Evolutionary conservation across 2,888 invertebrate genomes (phyloP).

Genomic region (Eupithecia inturbata): DNA sequence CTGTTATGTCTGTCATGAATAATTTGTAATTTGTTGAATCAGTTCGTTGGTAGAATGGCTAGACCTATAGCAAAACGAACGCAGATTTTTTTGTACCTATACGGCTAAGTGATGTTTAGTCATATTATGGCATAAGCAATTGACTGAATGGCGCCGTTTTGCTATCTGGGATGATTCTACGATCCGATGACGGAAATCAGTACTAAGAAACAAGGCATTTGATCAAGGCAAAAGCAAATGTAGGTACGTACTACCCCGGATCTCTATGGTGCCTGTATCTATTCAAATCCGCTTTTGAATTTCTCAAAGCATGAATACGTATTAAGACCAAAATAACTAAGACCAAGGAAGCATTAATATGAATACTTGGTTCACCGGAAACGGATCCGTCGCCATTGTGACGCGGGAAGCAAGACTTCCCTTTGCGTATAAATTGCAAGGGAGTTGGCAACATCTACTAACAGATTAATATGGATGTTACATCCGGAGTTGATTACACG

Average conservation of each 20-base stretch:
- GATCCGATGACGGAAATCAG: too few relatives aligned
- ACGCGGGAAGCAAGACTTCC: conserved; percentile 81
- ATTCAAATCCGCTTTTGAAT: not conserved
- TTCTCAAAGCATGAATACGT: conserved; percentile 25
- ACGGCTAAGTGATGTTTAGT: too few relatives aligned
- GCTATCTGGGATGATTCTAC: too few relatives aligned
- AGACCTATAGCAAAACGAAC: too few relatives aligned
- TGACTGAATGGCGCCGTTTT: too few relatives aligned
- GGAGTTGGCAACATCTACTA: conserved; percentile 62
- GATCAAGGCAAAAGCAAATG: not conserved
- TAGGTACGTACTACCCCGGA: not conserved
- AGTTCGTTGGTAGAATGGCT: too few relatives aligned
- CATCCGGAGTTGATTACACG: conserved; percentile 26
- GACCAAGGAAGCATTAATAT: conserved; percentile 44
- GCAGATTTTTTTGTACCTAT: too few relatives aligned
- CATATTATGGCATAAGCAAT: too few relatives aligned
- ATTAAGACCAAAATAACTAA: conserved; percentile 34
- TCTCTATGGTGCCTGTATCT: not conserved
- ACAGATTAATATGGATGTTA: conserved; percentile 27
- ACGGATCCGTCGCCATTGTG: conserved; percentile 76
- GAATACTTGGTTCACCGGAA: conserved; percentile 58
- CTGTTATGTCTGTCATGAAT: too few relatives aligned
- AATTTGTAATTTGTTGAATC: too few relatives aligned
- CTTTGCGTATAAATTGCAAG: conserved; percentile 68
- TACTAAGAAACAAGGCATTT: too few relatives aligned